Conservation (phyloP, 2,888 invertebrate species). For the Congeria kusceri region DNA sequence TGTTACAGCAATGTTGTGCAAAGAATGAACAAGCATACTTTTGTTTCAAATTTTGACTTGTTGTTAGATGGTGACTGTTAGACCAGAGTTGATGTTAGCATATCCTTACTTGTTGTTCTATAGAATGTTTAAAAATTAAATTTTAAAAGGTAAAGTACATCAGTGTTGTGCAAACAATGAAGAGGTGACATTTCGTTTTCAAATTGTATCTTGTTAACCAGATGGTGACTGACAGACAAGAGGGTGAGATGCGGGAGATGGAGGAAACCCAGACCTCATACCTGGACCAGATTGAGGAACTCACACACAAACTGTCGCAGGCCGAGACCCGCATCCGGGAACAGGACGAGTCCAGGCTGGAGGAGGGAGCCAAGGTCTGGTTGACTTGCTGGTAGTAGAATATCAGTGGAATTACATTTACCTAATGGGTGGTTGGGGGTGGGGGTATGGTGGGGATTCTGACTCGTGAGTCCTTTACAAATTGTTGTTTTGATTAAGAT, state of each 20-base stretch:
- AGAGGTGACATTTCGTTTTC: too few species aligned
- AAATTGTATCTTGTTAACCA: slow-evolving; percentile 42
- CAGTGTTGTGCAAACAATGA: too few species aligned
- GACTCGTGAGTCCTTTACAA: too few species aligned
- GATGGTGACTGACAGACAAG: slow-evolving; percentile 67
- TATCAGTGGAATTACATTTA: too few species aligned
- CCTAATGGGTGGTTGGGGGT: too few species aligned
- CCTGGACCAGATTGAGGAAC: slow-evolving; percentile 84
- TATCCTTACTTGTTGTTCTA: not conserved
- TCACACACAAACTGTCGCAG: slow-evolving; percentile 82
- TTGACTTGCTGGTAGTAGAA: too few species aligned
- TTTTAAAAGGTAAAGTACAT: too few species aligned
- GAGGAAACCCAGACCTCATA: slow-evolving; percentile 78
- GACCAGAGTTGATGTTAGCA: slow-evolving; percentile 62
- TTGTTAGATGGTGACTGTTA: slow-evolving; percentile 68
- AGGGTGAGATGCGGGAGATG: slow-evolving; percentile 62
- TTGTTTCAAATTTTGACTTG: slow-evolving; percentile 13
- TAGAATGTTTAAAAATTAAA: not conserved
- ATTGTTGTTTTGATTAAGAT: too few species aligned
- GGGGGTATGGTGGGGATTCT: too few species aligned
- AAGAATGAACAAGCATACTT: too few species aligned
- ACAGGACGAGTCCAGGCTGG: slow-evolving; percentile 75
- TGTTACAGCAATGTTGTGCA: too few species aligned
- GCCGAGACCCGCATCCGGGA: slow-evolving; percentile 81
- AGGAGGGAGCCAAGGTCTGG: slow-evolving; percentile 80